Evolutionary conservation across 2,888 invertebrate species (phyloP).

Genomic region (Drosophila imparisetae): DNA sequence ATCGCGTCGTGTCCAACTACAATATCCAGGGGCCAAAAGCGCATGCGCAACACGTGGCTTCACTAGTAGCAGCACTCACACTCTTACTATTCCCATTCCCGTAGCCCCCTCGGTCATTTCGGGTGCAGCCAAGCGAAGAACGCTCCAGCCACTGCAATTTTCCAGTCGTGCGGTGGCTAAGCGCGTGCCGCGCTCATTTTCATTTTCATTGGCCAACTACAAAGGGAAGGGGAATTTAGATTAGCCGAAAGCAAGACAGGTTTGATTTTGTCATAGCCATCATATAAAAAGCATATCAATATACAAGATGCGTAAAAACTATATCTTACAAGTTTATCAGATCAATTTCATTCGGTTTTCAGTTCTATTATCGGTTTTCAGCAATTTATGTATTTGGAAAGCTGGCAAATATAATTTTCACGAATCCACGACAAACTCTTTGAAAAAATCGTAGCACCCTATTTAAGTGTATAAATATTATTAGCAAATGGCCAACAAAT

Average conservation of each 20-base stretch:
- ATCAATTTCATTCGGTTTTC: background rate
- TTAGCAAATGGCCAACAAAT: constrained; percentile 58
- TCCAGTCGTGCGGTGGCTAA: constrained; percentile 74
- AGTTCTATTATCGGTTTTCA: background rate
- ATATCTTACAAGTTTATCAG: background rate
- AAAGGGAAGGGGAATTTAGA: constrained; percentile 37
- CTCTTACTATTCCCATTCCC: constrained; percentile 23
- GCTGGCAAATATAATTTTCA: background rate
- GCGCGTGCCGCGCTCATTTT: constrained; percentile 80
- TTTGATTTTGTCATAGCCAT: constrained; percentile 22
- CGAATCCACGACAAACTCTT: background rate
- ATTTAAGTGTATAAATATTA: constrained; percentile 43
- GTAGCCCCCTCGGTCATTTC: constrained; percentile 12
- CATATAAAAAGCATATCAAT: constrained; percentile 1
- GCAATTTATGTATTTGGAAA: background rate
- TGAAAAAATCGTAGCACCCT: background rate
- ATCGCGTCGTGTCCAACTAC: constrained; percentile 65
- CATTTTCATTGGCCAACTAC: constrained; percentile 66
- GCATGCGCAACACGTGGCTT: constrained; percentile 83
- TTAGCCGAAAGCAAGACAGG: constrained; percentile 7
- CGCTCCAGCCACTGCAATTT: constrained; percentile 67
- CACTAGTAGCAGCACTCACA: constrained; percentile 32
- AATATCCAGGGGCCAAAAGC: constrained; percentile 65
- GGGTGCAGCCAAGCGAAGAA: constrained; percentile 61
- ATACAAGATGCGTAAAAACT: constrained; percentile 1